phyloP scores from a whole-genome alignment of 2,888 invertebrate species.

The Bugula neritina region DNA sequence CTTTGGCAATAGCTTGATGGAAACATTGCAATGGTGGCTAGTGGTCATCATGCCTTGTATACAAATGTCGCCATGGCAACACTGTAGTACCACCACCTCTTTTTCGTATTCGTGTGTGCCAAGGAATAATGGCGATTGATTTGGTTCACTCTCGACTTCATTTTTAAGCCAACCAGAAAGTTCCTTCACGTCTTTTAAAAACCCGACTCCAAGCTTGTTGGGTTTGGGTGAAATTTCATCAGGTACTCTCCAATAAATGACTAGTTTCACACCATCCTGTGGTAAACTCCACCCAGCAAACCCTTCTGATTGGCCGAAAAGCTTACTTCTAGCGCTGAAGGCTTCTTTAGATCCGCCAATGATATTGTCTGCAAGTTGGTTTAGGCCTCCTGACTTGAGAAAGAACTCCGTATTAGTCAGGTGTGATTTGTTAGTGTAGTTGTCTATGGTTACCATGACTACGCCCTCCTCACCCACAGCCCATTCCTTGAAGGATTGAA shows the following conservation, averaged over 20 bases:
- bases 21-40: background rate
- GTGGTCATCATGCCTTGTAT: conserved; percentile 9
- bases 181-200: background rate
- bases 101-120: background rate
- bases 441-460: background rate
- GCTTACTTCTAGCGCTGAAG: background rate
- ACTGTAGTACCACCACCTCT: background rate
- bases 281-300: background rate
- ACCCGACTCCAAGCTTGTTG: background rate
- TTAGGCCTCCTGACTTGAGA: background rate
- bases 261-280: background rate
- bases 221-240: background rate
- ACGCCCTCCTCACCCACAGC: background rate
- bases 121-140: background rate
- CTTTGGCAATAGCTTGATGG: background rate
- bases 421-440: background rate
- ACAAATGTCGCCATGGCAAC: background rate
- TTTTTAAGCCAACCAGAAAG: background rate
- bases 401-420: background rate
- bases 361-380: background rate
- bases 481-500: background rate
- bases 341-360: background rate
- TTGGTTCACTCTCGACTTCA: background rate
- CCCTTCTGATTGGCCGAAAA: background rate
- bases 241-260: background rate